These are phyloP conservation scores for Microcebus jonahi DNA, from an alignment of 2,113 vertebrate species.

Conservation along the genomic window DNA sequence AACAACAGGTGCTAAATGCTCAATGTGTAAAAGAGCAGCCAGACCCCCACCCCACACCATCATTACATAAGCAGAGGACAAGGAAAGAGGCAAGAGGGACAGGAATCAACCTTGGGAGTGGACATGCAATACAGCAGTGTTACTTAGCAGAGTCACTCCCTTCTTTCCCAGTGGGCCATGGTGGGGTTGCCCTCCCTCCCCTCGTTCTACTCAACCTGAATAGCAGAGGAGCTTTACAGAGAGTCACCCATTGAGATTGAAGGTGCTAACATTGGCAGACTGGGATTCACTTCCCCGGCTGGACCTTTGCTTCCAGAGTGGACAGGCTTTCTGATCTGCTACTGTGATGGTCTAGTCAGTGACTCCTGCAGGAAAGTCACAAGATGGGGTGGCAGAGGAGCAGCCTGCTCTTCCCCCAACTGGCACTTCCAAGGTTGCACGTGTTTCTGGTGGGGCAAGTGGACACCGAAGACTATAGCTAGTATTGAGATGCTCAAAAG, in stretches of 20 bases:
- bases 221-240: background rate
- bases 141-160: background rate
- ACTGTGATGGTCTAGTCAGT: background rate
- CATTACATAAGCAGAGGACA: background rate
- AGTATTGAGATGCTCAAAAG: background rate
- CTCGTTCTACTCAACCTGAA: background rate
- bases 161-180: background rate
- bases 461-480: background rate
- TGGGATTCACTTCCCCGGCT: background rate
- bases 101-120: background rate
- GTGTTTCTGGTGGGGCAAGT: background rate
- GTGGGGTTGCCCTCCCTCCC: background rate
- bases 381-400: background rate
- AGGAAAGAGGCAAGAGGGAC: background rate
- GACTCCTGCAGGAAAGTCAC: background rate
- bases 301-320: background rate
- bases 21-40: background rate
- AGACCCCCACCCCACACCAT: background rate
- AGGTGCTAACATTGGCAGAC: background rate
- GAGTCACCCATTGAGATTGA: fast-evolving
- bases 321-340: background rate
- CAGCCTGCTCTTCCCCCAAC: background rate
- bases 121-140: background rate
- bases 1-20: slow-evolving; percentile 34
- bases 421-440: background rate